Evolutionary conservation across 2,113 vertebrate species (phyloP), one percentile per base, ranked within the genome.

Genomic region (Rhadina sibilatrix): DNA sequence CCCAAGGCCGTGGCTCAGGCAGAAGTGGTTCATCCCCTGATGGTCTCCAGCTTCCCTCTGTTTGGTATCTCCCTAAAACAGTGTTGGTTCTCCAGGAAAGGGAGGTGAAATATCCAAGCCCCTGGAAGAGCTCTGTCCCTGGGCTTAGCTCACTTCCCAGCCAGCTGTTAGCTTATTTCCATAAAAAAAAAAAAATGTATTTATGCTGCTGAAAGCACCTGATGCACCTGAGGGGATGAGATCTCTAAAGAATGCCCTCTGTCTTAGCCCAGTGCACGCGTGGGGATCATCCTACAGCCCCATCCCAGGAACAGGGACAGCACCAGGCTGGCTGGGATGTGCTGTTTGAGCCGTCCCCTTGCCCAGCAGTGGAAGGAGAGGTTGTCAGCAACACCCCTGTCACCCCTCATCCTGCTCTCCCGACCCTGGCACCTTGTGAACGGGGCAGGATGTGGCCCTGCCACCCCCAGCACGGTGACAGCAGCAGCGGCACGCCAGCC

Each of bases 291-390:
- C 33, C 60, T 6, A 1, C 64, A 60, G 54, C 49, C 30, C 54
- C 10, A 0, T n/a, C 28, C 28, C 44, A 4, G 53, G 4, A 30
- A 2, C 1, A 1, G 53, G 44, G n/a, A 57, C n/a, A 33, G 47
- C 37, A 4, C 30, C 0, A 0, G 40, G 23, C 49, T 0, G 7
- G 31, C 35, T 2, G 23, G 37, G n/a, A 46, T 52, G 28, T 14
- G 12, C 50, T 38, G 18, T 53, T 27, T 5, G 46, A 74, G 27
- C 1, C 3, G 56, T 15, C 23, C 23, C 53, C 3, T 35, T 11
- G 30, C 23, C 38, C 59, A 37, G 75, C 76, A 18, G 31, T 3
- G 57, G 53, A 25, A 76, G 50, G 12, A 69, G 76, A 83, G 37
- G 40, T 6, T 1, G 1, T 22, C 2, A 17, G 90, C 15, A 77